Percentiles rank a stretch among this genome's conserved stretches.
These are phyloP conservation scores for Anhinga anhinga DNA, from an alignment of 2,113 vertebrate genomes.

Conservation along the genomic window DNA sequence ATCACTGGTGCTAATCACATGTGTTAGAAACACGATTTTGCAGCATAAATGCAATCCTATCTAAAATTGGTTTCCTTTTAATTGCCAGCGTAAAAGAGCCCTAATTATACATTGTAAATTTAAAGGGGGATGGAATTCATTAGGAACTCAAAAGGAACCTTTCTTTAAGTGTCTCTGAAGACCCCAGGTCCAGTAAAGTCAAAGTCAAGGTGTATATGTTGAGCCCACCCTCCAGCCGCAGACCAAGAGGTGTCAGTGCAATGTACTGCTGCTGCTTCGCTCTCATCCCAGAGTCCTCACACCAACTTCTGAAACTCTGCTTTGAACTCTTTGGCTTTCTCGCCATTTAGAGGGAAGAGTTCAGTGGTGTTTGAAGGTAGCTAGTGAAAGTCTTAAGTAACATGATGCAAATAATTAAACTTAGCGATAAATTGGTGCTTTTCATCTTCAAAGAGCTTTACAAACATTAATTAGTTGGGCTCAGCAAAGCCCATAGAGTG, in stretches of 20 bases:
- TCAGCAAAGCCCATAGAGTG: not conserved
- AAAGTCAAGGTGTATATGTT: not conserved
- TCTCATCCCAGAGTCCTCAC: not conserved
- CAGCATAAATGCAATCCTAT: not conserved
- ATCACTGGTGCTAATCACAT: not conserved
- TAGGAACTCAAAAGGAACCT: not conserved
- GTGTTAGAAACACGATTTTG: not conserved
- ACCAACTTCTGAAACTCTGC: not conserved
- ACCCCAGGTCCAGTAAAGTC: not conserved
- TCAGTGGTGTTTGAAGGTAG: not conserved
- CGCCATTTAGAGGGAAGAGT: not conserved
- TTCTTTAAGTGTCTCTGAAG: not conserved
- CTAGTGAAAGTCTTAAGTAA: slow-evolving; percentile 16
- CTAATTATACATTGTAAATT: not conserved
- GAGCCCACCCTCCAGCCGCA: not conserved
- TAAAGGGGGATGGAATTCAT: not conserved
- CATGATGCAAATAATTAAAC: slow-evolving; percentile 40
- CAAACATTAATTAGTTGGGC: slow-evolving; percentile 27
- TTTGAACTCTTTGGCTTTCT: not conserved
- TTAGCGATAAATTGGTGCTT: not conserved
- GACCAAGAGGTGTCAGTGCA: rapidly evolving
- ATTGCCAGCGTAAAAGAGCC: not conserved
- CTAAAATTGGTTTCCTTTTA: not conserved
- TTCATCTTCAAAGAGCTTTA: slow-evolving; percentile 44
- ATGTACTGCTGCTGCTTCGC: not conserved